Base-by-base conservation (phyloP, 2,113 vertebrate genomes). In the Circaetus cinerascens region DNA sequence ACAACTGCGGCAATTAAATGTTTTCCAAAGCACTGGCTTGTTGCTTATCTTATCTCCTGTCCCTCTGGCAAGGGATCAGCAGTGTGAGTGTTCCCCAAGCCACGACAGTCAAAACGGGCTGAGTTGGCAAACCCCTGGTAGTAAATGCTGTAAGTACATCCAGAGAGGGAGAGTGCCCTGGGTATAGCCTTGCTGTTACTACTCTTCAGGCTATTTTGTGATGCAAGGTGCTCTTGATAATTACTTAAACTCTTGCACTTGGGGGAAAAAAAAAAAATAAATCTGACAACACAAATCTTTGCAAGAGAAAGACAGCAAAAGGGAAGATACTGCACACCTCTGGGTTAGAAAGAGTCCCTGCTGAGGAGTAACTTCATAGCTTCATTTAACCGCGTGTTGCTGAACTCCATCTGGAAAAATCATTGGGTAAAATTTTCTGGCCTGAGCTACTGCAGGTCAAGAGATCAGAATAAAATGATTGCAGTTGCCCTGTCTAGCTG, bases 61-160 rank as follows among this genome's bases (percentile, higher is more conserved):
- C 30, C 40, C 9, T 66, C 36, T 59, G 64, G n/a, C 8, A 19
- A 15, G 38, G 32, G 18, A 17, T n/a, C 57, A 14, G 16, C 55
- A 51, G 16, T 3, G 21, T 40, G 9, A 48, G 27, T 29, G 27
- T 19, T 69, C 25, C 51, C 12, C 36, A 43, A 22, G 14, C 25
- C 45, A 4, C 8, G 23, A 29, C 1, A 2, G 23, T 45, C 29
- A 32, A 43, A 86, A 48, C 0, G 5, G 15, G 60, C 71, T 63
- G 80, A 51, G 62, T 8, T 75, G 68, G 63, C 34, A 38, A 15
- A 56, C 7, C 14, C n/a, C 29, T 22, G 19, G 5, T 4, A 30
- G 62, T 5, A 50, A 60, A 63, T 12, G 20, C 41, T 72, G 41
- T 13, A 25, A 81, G 34, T 8, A 3, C 22, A 51, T 9, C 8